Percentiles rank a stretch among this genome's conserved stretches.
phyloP scores from a whole-genome alignment of 2,888 invertebrate genomes.

The Cremastinae sp. region DNA sequence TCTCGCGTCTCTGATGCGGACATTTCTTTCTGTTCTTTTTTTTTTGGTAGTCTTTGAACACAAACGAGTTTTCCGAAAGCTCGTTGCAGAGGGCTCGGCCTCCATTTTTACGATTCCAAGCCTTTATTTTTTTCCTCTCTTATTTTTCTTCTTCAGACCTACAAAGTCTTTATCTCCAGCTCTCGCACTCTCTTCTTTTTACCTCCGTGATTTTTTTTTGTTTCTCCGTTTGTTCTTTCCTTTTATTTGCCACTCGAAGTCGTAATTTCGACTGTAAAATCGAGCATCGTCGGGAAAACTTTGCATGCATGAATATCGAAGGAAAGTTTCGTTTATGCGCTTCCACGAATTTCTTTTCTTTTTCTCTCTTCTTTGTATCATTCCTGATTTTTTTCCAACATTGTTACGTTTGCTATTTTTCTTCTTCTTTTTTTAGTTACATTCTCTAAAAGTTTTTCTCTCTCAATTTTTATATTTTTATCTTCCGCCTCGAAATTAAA shows the following conservation, averaged over 20 bases:
- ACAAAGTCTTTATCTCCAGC: constrained; percentile 9
- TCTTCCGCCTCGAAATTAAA: not conserved
- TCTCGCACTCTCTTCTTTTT: not conserved
- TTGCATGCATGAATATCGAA: constrained; percentile 16
- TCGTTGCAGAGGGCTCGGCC: constrained; percentile 15
- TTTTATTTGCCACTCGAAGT: constrained; percentile 3
- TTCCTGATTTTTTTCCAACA: not conserved
- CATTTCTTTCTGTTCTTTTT: not conserved
- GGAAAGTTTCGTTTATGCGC: not conserved
- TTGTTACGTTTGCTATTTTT: not conserved
- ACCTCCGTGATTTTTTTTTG: constrained; percentile 2
- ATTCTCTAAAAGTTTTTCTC: not conserved
- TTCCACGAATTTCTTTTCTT: not conserved
- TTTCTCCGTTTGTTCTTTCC: constrained; percentile 8
- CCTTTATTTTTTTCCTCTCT: constrained; percentile 1
- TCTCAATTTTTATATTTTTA: not conserved
- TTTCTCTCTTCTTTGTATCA: constrained; percentile 4
- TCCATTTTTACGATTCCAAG: not conserved
- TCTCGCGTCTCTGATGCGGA: not conserved
- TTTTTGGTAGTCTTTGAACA: not conserved
- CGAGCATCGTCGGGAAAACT: constrained; percentile 16
- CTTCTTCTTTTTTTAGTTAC: not conserved
- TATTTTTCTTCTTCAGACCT: constrained; percentile 2
- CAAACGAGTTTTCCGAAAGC: constrained; percentile 17
- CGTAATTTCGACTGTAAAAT: constrained; percentile 27